Evolutionary conservation across 2,113 vertebrate species (phyloP), one percentile per base, ranked within the genome.

Genomic region (Ptychochromis oligacanthus): DNA sequence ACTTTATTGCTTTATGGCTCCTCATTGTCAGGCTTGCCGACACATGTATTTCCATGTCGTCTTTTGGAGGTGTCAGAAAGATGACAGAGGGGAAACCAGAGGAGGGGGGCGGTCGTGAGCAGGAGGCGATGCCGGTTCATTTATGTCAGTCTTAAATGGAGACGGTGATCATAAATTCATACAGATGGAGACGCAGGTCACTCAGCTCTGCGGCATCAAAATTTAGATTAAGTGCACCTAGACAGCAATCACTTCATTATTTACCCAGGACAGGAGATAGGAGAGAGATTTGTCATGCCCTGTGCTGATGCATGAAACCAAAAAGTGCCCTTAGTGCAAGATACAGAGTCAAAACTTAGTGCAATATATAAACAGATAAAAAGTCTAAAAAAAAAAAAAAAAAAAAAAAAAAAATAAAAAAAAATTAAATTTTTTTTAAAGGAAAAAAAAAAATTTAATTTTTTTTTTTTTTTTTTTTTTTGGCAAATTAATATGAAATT

Each of bases 11-110:
- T 93, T 88, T 80, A 81, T 46, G 62, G 82, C 77, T 54, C 76
- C 83, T 90, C 85, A 79, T 90, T 93, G 91, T 88, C 88, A 91
- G 84, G 87, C 91, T 46, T 79, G 82, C 79, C 79, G 75, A 91
- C 92, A 89, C 88, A 83, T 88, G 92, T 90, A 91, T 90, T 88
- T 92, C 92, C 85, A 81, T 91, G 91, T 91, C 88, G 89, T 91
- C 87, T 86, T 91, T 87, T 56, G 77, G 86, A 90, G 84, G 87
- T 91, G 93, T 91, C 93, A 92, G 55, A 79, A 65, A 87, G 90
- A 89, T 91, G 92, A 91, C 90, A 91, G 82, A 80, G 89, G 81
- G 58, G 82, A 88, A 82, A 14, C 70, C 17, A 5, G 56, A 24
- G 75, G 56, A 9, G 61, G 75, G 58, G 5, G 34, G 62, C 64